Base-by-base conservation (phyloP, 2,888 invertebrate genomes). In the Trachelus troglodyta region DNA sequence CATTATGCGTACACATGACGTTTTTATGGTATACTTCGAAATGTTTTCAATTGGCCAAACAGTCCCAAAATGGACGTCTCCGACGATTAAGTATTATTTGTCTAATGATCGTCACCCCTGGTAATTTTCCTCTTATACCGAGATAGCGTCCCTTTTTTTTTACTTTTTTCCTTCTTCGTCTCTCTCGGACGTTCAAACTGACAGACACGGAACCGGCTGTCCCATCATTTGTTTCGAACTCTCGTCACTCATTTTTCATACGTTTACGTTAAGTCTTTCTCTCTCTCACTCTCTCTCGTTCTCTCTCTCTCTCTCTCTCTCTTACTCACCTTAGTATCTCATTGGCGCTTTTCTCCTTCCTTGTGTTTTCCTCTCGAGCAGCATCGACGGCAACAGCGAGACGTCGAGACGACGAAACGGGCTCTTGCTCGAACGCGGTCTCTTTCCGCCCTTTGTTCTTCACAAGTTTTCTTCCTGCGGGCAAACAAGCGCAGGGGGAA, bases 181-280 rank as follows among this genome's bases (percentile, higher is more conserved):
- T 69, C 40, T 69, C 11, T 34, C 30, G 40, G 4, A 68, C 40
- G 80, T 79, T 82, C 79, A 83, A 81, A 81, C 85, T 81, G 76
- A 75, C 75, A 75, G 79, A 83, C 80, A 81, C 83, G 82, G 84
- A 82, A 83, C 83, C 83, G 84, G 84, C 87, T 84, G 87, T 86
- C 84, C 85, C 83, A 84, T 86, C 86, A 85, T 87, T 88, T 87
- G 83, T 87, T 87, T 85, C 86, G 78, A 86, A 86, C 82, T 86
- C 86, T 88, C 86, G 88, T 89, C 88, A 87, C 86, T 90, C 88
- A 90, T 90, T 89, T 89, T 89, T 89, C 89, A 87, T 87, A 85
- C 85, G 84, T 85, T 87, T 83, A 83, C 83, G 83, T 69, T 76
- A 76, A 76, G 75, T 81, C 79, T 78, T 73, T 33, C 76, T 76